Conservation (phyloP, 2,113 vertebrate species). For the Channa maculata region DNA sequence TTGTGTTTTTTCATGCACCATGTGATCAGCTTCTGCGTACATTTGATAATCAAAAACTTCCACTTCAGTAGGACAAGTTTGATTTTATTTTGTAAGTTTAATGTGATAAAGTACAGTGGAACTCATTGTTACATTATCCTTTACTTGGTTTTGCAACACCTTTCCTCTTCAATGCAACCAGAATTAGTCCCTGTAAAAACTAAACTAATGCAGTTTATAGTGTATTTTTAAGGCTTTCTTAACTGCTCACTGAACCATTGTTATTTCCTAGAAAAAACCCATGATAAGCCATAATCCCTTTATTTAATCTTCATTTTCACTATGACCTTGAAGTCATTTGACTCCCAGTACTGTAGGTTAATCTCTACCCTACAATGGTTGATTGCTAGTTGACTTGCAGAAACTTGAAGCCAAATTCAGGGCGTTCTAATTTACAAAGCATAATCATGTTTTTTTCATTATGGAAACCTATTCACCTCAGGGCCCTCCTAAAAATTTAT, state of each 20-base stretch:
- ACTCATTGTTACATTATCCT: constrained; percentile 61
- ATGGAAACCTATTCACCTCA: constrained; percentile 12
- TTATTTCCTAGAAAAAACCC: constrained; percentile 32
- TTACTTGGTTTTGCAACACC: constrained; percentile 37
- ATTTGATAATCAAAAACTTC: constrained; percentile 51
- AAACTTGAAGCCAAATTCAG: constrained; percentile 27
- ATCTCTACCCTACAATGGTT: constrained; percentile 29
- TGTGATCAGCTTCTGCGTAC: constrained; percentile 61
- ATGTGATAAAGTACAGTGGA: constrained; percentile 49
- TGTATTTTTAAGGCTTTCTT: constrained; percentile 26
- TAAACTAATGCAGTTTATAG: constrained; percentile 5
- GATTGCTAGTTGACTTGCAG: constrained; percentile 35
- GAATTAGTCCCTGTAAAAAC: constrained; percentile 10
- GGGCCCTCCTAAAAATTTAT: constrained; percentile 27
- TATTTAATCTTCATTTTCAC: constrained; percentile 52
- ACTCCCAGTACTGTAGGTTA: constrained; percentile 14
- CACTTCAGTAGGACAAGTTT: constrained; percentile 50
- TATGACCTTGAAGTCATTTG: constrained; percentile 49
- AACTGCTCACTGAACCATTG: constrained; percentile 22
- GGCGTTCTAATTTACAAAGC: constrained; percentile 10
- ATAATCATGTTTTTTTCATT: not conserved
- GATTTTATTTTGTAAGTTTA: constrained; percentile 38
- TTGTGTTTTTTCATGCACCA: constrained; percentile 22
- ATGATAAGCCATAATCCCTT: constrained; percentile 36
- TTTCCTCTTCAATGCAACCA: constrained; percentile 3